Percentiles rank a stretch among this genome's conserved stretches.
These are phyloP conservation scores for Musca domestica DNA, from an alignment of 1,140 invertebrate species.

Conservation along the genomic window DNA sequence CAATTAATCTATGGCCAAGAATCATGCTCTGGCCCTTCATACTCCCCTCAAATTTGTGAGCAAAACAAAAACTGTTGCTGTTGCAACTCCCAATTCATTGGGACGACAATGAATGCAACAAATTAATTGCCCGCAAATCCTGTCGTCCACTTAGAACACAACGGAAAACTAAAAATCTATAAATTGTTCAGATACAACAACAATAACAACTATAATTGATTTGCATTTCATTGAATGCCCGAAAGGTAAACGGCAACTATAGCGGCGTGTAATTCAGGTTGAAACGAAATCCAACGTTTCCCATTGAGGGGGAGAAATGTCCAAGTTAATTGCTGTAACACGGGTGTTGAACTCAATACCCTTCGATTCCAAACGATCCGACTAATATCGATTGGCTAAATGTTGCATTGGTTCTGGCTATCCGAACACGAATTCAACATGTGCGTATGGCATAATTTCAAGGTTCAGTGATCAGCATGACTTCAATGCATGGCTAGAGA, in stretches of 20 bases:
- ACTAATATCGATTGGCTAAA: too few species aligned
- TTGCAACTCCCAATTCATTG: too few species aligned
- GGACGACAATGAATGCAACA: constrained; percentile 5
- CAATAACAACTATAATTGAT: constrained; percentile 19
- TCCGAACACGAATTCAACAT: not conserved
- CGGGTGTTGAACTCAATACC: constrained; percentile 2
- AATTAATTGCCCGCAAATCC: constrained; percentile 54
- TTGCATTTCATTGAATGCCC: not conserved
- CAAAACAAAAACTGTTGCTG: too few species aligned
- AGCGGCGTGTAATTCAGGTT: not conserved
- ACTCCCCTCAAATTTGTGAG: too few species aligned
- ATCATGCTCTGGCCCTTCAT: not conserved
- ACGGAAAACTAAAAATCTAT: not conserved
- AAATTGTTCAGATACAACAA: not conserved
- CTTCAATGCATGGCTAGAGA: not conserved
- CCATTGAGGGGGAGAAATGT: too few species aligned
- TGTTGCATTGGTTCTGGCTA: too few species aligned
- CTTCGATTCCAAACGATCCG: too few species aligned
- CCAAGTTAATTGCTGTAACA: too few species aligned
- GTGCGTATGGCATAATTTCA: constrained; percentile 17
- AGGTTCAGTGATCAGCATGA: constrained; percentile 12
- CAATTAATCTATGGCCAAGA: not conserved
- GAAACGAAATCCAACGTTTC: not conserved
- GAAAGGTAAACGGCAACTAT: not conserved
- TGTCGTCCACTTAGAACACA: constrained; percentile 29